Conservation (phyloP, 1,140 invertebrate genomes). For the Helicoverpa armigera region DNA sequence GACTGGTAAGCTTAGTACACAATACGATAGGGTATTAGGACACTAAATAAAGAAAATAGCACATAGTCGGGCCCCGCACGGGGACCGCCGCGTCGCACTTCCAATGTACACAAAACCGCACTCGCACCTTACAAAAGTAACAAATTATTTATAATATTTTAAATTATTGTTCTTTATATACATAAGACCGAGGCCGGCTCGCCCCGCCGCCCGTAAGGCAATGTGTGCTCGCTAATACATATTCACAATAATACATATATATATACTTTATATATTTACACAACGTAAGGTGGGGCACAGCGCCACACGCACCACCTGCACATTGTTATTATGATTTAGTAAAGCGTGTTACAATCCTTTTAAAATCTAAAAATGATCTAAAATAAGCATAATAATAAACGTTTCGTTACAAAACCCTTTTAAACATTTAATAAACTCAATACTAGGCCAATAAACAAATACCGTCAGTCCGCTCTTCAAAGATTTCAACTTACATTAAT, state of each 20-base stretch:
- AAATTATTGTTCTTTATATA: slow-evolving; percentile 83
- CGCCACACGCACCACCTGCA: slow-evolving; percentile 76
- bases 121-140: slow-evolving; percentile 81
- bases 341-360: slow-evolving; percentile 72
- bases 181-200: slow-evolving; percentile 73
- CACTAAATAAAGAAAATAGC: slow-evolving; percentile 81
- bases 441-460: slow-evolving; percentile 77
- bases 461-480: slow-evolving; percentile 68
- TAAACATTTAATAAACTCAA: slow-evolving; percentile 73
- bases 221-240: slow-evolving; percentile 71
- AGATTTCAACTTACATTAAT: slow-evolving; percentile 70
- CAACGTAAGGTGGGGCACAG: slow-evolving; percentile 75
- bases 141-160: slow-evolving; percentile 76
- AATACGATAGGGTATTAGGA: slow-evolving; percentile 81
- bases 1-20: slow-evolving; percentile 84
- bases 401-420: slow-evolving; percentile 60
- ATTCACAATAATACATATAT: slow-evolving; percentile 59
- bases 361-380: slow-evolving; percentile 69
- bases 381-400: slow-evolving; percentile 63
- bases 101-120: slow-evolving; percentile 73
- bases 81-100: slow-evolving; percentile 60
- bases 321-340: slow-evolving; percentile 72
- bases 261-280: slow-evolving; percentile 82
- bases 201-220: slow-evolving; percentile 68
- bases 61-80: slow-evolving; percentile 66